Percentiles rank a stretch among this genome's conserved stretches.
Evolutionary conservation across 2,113 vertebrate species (phyloP).

Genomic region (Taurulus bubalis): DNA sequence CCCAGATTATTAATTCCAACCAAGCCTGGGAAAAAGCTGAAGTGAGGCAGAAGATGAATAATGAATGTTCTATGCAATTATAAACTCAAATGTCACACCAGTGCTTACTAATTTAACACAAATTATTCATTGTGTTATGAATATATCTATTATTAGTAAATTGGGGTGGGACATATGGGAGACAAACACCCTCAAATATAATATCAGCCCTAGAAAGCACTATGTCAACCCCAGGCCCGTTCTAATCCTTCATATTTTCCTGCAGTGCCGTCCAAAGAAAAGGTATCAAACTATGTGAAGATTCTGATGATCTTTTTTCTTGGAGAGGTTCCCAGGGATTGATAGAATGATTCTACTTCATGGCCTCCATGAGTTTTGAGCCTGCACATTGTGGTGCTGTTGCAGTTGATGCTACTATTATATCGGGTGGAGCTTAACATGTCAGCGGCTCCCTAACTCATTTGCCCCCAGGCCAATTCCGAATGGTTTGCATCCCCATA

Average conservation of each 20-base stretch:
- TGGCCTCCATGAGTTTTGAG: background rate
- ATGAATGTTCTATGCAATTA: slow-evolving; percentile 64
- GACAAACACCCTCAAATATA: slow-evolving; percentile 40
- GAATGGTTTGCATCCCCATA: too few species aligned
- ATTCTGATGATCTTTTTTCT: background rate
- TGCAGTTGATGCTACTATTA: background rate
- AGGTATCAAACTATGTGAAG: background rate
- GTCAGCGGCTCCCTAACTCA: background rate
- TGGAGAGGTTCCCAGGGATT: background rate
- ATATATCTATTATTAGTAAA: slow-evolving; percentile 56
- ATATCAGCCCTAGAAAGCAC: slow-evolving; percentile 8
- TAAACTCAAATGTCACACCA: slow-evolving; percentile 40
- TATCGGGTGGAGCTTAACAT: background rate
- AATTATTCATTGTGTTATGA: slow-evolving; percentile 69
- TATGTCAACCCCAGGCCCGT: slow-evolving; percentile 5
- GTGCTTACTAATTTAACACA: slow-evolving; percentile 52
- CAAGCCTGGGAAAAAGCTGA: background rate
- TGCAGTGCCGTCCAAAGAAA: slow-evolving; percentile 2
- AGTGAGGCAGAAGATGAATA: slow-evolving; percentile 48
- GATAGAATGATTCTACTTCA: background rate
- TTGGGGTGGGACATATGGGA: background rate
- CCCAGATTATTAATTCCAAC: slow-evolving; percentile 15
- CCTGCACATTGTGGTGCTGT: background rate
- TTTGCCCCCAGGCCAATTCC: too few species aligned
- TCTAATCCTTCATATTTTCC: slow-evolving; percentile 1